Evolutionary conservation across 2,888 invertebrate species (phyloP).

Genomic region (Carpatolechia fugitivella): DNA sequence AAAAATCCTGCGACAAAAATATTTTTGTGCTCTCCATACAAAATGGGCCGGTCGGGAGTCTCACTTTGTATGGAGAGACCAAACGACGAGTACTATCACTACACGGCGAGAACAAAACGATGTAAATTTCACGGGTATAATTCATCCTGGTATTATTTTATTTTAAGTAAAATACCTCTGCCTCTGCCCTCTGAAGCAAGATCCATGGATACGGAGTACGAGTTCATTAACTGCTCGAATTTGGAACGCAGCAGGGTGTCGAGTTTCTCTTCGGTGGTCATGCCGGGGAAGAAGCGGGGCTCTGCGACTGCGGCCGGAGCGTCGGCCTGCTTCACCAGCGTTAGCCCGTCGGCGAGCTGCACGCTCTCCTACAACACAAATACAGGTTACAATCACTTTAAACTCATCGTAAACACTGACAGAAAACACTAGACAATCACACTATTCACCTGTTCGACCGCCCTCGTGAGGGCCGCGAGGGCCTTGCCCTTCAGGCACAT

Average conservation of each 20-base stretch:
- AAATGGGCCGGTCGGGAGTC: no score
- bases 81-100: no score
- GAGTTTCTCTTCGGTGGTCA: constrained; percentile 78
- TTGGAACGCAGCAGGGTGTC: constrained; percentile 73
- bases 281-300: constrained; percentile 77
- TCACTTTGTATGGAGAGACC: no score
- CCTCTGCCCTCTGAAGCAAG: constrained; percentile 76
- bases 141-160: not conserved
- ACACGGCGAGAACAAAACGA: no score
- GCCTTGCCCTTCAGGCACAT: constrained; percentile 82
- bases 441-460: constrained; percentile 77
- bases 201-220: constrained; percentile 83
- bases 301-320: constrained; percentile 75
- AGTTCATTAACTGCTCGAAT: constrained; percentile 80
- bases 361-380: constrained; percentile 76
- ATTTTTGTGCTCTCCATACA: no score
- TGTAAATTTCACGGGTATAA: not conserved
- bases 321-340: constrained; percentile 79
- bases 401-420: constrained; percentile 35
- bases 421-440: constrained; percentile 26
- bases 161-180: constrained; percentile 48
- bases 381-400: constrained; percentile 38
- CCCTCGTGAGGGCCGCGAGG: constrained; percentile 77
- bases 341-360: constrained; percentile 80
- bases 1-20: no score